Percentiles rank a stretch among this genome's conserved stretches.
phyloP scores from a whole-genome alignment of 2,797 vertebrate species.

The Pelochelys cantorii region DNA sequence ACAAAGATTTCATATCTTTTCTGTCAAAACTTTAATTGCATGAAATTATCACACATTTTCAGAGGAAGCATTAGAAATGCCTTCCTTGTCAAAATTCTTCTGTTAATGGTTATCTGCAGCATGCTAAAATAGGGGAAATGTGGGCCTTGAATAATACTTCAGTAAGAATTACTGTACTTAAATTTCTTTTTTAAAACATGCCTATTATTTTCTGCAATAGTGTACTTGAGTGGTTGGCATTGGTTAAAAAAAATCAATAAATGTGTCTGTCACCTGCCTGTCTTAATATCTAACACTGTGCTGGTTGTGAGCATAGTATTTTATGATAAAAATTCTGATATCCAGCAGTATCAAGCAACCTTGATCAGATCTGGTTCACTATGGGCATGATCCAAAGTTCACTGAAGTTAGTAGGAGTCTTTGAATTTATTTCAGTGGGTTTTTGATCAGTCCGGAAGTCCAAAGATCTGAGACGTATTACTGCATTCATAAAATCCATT shows the following conservation, averaged over 20 bases:
- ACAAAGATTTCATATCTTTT: conserved; percentile 40
- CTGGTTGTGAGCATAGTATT: background rate
- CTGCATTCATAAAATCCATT: background rate
- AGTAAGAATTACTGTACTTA: conserved; percentile 21
- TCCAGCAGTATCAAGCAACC: background rate
- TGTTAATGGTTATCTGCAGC: conserved; percentile 36
- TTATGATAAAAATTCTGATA: background rate
- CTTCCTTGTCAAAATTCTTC: conserved; percentile 46
- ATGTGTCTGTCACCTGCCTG: background rate
- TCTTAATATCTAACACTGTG: background rate
- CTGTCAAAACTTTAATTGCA: conserved; percentile 59
- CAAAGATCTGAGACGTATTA: background rate
- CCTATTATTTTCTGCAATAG: background rate
- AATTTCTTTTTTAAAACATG: background rate
- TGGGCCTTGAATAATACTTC: conserved; percentile 24
- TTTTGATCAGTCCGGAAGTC: background rate
- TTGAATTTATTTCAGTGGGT: background rate
- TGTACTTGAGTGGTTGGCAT: background rate
- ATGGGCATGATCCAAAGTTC: background rate
- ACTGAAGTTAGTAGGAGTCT: background rate
- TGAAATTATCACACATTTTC: conserved; percentile 53
- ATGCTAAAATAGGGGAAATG: background rate
- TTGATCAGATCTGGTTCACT: background rate
- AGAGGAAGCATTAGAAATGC: conserved; percentile 4
- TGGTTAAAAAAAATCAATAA: background rate